phyloP scores from a whole-genome alignment of 1,140 invertebrate species.

The Armadillidium nasatum region DNA sequence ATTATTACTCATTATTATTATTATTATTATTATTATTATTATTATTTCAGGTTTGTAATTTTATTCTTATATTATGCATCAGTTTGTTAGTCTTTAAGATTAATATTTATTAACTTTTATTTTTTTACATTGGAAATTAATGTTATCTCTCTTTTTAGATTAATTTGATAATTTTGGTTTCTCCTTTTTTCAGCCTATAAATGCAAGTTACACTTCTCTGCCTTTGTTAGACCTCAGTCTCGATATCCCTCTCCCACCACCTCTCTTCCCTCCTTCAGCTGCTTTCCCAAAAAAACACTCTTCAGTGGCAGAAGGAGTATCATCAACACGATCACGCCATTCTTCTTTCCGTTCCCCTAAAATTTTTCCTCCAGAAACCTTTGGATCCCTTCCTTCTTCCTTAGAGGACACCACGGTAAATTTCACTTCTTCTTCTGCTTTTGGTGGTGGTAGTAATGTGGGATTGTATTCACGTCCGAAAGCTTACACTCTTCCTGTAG shows the following conservation, averaged over 20 bases:
- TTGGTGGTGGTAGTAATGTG: slow-evolving; percentile 1
- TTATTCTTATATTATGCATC: no score
- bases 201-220: background rate
- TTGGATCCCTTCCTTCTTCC: slow-evolving; percentile 2
- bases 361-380: background rate
- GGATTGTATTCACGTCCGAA: background rate
- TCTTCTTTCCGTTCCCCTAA: background rate
- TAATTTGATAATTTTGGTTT: background rate
- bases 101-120: no score
- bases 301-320: background rate
- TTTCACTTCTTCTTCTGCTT: background rate
- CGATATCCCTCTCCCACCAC: slow-evolving; percentile 4
- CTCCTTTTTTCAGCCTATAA: background rate
- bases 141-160: no score
- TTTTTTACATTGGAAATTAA: no score
- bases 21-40: no score
- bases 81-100: no score
- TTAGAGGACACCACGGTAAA: background rate
- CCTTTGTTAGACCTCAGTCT: background rate
- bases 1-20: no score
- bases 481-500: background rate
- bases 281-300: background rate
- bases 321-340: background rate
- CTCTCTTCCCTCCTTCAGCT: background rate
- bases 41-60: no score